Percentiles rank a stretch among this genome's conserved stretches.
Conservation (phyloP, 1,140 invertebrate species). For the Drosophila micromelanica region DNA sequence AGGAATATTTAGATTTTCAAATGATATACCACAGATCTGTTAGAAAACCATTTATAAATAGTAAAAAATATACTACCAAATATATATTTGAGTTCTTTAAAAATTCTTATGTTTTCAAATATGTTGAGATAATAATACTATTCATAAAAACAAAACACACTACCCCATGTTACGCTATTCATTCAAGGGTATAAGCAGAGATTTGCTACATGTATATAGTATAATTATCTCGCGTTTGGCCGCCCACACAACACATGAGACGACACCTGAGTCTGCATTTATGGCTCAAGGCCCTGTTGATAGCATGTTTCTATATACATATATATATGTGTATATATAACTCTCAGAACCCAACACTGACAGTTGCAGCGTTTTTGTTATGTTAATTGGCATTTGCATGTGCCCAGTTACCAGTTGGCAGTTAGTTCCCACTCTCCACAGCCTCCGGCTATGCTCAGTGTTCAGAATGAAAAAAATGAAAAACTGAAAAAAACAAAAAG, state of each 20-base stretch:
- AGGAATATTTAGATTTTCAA: too few species aligned
- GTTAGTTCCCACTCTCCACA: slow-evolving; percentile 21
- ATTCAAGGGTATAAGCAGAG: slow-evolving; percentile 1
- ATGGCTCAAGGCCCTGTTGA: slow-evolving; percentile 45
- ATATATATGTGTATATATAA: background rate
- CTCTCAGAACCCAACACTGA: slow-evolving; percentile 10
- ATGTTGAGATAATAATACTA: too few species aligned
- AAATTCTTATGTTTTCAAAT: too few species aligned
- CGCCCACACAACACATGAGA: slow-evolving; percentile 66
- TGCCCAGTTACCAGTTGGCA: slow-evolving; percentile 7
- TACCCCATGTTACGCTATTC: background rate
- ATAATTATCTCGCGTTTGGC: slow-evolving; percentile 46
- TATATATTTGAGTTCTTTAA: too few species aligned
- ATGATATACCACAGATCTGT: too few species aligned
- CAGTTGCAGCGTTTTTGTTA: slow-evolving; percentile 59
- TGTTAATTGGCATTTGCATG: slow-evolving; percentile 76
- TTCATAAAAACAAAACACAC: background rate
- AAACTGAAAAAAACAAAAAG: background rate
- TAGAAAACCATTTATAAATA: too few species aligned
- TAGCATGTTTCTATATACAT: slow-evolving; percentile 19
- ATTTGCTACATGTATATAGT: slow-evolving; percentile 14
- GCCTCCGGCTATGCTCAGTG: slow-evolving; percentile 15
- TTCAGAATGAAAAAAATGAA: slow-evolving; percentile 14
- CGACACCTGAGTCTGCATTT: slow-evolving; percentile 79
- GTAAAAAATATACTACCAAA: too few species aligned